Evolutionary conservation across 1,140 invertebrate species (phyloP), one percentile per base, ranked within the genome.

Genomic region (Microplitis mediator): DNA sequence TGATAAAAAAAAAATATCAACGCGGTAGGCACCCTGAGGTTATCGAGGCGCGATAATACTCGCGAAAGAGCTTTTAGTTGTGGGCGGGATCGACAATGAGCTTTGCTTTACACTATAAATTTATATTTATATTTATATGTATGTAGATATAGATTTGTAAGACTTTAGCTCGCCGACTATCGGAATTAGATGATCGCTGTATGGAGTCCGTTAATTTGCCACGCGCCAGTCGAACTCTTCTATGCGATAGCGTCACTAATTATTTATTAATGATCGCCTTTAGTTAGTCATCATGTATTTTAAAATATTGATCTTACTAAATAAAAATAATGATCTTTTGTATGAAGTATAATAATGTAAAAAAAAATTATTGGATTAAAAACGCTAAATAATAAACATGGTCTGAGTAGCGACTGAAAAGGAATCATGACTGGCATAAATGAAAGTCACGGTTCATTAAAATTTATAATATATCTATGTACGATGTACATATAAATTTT

Each of bases 1-100:
- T 23, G 23, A 54, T 36, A 35, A 35, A 62, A 52, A 66, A 72
- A 72, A 66, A 66, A 72, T 72, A 66, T 51, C 70, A 39, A 51
- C 23, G 62, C 63, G 62, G 70, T 72, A 66, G 70, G 63, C 70
- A 72, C 63, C 51, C 35, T 32, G 62, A 64, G 70, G 70, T 72
- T 72, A 72, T 72, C 70, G 54, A 54, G 45, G 65, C 39, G 16
- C 69, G 63, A 72, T 72, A 72, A 66, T 63, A 65, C 31, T 52
- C 31, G 50, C 31, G 61, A 65, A 65, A 23, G 69, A 54, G 50
- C 69, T 71, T 71, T 71, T 66, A 66, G 62, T 62, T 63, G 70
- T 72, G 70, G 70, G 70, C 70, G 70, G 70, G 23, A 23, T 31
- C 16, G 31, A 58, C 63, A 39, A 39, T 23, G 23, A 23, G 63